Evolutionary conservation across 64 coral and sea anemone species (phyloP).

Genomic region (Actinia equina): DNA sequence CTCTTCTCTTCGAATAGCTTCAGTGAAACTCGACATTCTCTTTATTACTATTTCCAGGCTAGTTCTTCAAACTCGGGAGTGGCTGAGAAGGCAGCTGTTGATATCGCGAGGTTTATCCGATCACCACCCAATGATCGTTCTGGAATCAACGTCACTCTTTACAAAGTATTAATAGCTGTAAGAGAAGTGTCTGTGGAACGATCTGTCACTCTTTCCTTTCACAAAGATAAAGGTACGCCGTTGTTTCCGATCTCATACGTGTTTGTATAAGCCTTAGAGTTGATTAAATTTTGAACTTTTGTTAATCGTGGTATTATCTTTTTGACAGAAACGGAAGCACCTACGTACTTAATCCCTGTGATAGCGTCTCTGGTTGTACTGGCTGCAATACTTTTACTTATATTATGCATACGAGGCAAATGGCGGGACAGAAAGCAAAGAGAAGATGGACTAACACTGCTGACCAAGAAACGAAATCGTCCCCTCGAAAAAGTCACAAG

Average conservation of each 20-base stretch:
- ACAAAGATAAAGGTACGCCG: constrained; percentile 60
- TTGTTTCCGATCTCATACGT: not conserved
- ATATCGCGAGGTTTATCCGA: constrained; percentile 72
- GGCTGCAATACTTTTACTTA: constrained; percentile 80
- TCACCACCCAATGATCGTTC: constrained; percentile 20
- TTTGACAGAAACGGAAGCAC: constrained; percentile 51
- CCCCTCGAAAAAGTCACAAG: constrained; percentile 57
- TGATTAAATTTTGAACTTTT: not conserved
- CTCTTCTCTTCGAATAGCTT: not conserved
- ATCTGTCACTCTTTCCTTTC: constrained; percentile 71
- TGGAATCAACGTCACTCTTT: constrained; percentile 65
- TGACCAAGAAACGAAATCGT: constrained; percentile 67
- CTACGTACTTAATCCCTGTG: constrained; percentile 75
- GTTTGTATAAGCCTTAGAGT: not conserved
- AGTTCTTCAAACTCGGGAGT: constrained; percentile 69
- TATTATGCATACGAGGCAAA: constrained; percentile 83
- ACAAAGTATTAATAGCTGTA: constrained; percentile 84
- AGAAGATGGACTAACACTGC: constrained; percentile 42
- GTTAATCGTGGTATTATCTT: not conserved
- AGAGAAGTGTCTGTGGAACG: constrained; percentile 76
- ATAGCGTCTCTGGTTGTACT: constrained; percentile 88
- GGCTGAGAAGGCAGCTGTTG: constrained; percentile 65
- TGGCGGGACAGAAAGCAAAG: constrained; percentile 71
- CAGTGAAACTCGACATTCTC: not conserved
- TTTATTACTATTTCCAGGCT: constrained; percentile 39